A percentile compares a stretch with the other conserved stretches of the same genome.
Conservation (phyloP, 2,888 invertebrate genomes). For the Nineta flava region DNA sequence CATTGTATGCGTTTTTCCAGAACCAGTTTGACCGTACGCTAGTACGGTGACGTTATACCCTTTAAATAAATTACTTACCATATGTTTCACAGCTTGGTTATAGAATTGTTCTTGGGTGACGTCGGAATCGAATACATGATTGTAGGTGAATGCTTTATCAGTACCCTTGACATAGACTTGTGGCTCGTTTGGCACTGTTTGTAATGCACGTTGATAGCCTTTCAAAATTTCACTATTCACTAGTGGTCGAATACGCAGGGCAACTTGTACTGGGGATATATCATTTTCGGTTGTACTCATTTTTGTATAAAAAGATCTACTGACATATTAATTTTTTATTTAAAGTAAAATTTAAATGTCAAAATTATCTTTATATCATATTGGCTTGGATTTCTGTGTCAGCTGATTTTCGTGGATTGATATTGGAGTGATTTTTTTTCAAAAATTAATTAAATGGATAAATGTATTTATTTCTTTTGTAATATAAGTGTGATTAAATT, state of each 20-base stretch:
- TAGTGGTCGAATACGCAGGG: constrained; percentile 67
- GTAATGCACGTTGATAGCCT: constrained; percentile 60
- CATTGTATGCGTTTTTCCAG: constrained; percentile 90
- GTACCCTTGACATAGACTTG: constrained; percentile 52
- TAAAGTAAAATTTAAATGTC: too few relatives aligned
- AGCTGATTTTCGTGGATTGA: too few relatives aligned
- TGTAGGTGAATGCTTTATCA: constrained; percentile 65
- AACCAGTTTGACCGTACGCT: constrained; percentile 91
- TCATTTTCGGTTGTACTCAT: constrained; percentile 14
- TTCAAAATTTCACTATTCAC: constrained; percentile 52
- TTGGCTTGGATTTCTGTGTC: too few relatives aligned
- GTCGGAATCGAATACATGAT: constrained; percentile 61
- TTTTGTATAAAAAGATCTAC: too few relatives aligned
- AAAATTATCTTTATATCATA: too few relatives aligned
- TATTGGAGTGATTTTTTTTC: too few relatives aligned
- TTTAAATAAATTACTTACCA: constrained; percentile 63
- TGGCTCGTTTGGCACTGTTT: constrained; percentile 42
- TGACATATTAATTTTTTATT: too few relatives aligned
- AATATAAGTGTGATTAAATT: too few relatives aligned
- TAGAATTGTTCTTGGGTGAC: constrained; percentile 59
- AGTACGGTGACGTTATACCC: constrained; percentile 88
- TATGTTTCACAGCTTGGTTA: constrained; percentile 47
- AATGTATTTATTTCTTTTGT: too few relatives aligned
- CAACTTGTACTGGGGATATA: constrained; percentile 46
- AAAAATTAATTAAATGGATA: too few relatives aligned